Conservation (phyloP, 2,888 invertebrate genomes). For the Brachypalpus laphriformis region DNA sequence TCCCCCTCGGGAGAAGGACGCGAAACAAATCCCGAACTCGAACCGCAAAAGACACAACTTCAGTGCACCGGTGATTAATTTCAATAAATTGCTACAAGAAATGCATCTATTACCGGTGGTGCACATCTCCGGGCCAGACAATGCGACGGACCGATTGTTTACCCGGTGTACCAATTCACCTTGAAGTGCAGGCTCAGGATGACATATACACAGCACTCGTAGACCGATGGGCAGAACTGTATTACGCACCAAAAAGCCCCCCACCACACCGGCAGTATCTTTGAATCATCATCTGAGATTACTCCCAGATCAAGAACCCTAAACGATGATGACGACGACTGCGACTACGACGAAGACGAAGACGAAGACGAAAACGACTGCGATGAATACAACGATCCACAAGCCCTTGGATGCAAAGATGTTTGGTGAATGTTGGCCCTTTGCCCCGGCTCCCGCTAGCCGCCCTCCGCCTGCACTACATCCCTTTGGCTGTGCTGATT, state of each 20-base stretch:
- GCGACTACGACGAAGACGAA: slow-evolving; percentile 37
- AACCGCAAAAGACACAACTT: slow-evolving; percentile 23
- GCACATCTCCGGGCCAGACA: slow-evolving; percentile 56
- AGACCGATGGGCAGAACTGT: slow-evolving; percentile 69
- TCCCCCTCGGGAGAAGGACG: slow-evolving; percentile 32
- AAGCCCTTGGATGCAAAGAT: slow-evolving; percentile 70
- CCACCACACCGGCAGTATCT: slow-evolving; percentile 32
- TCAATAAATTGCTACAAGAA: slow-evolving; percentile 74
- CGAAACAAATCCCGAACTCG: slow-evolving; percentile 38
- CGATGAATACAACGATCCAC: slow-evolving; percentile 30
- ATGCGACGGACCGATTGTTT: slow-evolving; percentile 72
- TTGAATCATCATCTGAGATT: slow-evolving; percentile 65
- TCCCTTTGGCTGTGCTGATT: slow-evolving; percentile 73
- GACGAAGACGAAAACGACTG: neutral
- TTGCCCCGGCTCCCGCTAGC: slow-evolving; percentile 19
- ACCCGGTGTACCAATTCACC: slow-evolving; percentile 73
- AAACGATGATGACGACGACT: slow-evolving; percentile 64
- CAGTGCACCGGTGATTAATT: slow-evolving; percentile 70
- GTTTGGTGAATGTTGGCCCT: slow-evolving; percentile 63
- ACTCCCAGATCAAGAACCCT: slow-evolving; percentile 68
- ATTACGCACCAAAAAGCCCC: slow-evolving; percentile 59
- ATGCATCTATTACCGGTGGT: slow-evolving; percentile 67
- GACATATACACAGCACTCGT: slow-evolving; percentile 67
- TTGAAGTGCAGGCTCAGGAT: slow-evolving; percentile 66
- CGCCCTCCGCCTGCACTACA: slow-evolving; percentile 34